phyloP scores from a whole-genome alignment of 2,113 vertebrate genomes.

The Erpornis zantholeuca region DNA sequence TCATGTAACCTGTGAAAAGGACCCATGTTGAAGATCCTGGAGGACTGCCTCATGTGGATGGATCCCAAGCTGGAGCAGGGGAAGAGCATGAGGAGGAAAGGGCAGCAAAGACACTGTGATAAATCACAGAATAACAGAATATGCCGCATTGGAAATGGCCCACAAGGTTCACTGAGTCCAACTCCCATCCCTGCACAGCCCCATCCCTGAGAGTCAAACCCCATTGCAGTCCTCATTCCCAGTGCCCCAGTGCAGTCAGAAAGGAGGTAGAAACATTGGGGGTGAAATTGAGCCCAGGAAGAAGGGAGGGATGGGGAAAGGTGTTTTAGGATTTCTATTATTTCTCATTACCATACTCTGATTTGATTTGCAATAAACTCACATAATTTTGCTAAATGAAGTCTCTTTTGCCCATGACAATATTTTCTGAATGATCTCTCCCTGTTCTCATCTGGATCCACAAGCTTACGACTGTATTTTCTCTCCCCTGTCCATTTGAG shows the following conservation, averaged over 20 bases:
- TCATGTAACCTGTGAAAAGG: background rate
- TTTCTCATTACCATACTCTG: background rate
- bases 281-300: background rate
- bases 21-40: background rate
- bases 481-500: background rate
- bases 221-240: rapidly evolving
- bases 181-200: background rate
- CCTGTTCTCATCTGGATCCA: background rate
- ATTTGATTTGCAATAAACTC: background rate
- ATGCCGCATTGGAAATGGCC: background rate
- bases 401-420: background rate
- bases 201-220: background rate
- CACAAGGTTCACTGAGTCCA: background rate
- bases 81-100: background rate
- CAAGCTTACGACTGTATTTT: rapidly evolving
- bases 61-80: background rate
- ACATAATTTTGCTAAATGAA: background rate
- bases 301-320: rapidly evolving
- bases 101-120: rapidly evolving
- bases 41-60: background rate
- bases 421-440: background rate
- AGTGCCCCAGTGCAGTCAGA: rapidly evolving
- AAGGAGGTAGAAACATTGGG: rapidly evolving
- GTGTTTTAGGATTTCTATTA: background rate
- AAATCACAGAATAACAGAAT: background rate